phyloP scores from a whole-genome alignment of 2,113 vertebrate species.

The Chinchilla lanigera region DNA sequence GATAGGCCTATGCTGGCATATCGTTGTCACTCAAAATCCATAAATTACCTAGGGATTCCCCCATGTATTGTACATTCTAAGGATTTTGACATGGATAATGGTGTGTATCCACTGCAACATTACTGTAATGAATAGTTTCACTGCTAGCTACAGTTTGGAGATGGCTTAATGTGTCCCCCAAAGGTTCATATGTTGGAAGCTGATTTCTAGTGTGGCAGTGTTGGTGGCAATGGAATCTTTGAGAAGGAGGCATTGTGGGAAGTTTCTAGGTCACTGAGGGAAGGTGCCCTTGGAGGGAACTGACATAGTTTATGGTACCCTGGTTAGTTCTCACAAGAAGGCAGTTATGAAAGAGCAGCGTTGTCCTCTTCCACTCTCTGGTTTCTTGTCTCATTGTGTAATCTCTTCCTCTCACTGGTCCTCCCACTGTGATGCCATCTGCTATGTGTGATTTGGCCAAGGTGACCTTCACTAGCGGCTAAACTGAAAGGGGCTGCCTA shows the following conservation, averaged over 20 bases:
- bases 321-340: background rate
- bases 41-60: background rate
- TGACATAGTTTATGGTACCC: background rate
- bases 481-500: too few relatives aligned
- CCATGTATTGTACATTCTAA: background rate
- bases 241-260: background rate
- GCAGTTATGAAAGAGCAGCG: background rate
- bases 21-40: background rate
- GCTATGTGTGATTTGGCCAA: background rate
- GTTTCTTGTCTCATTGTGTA: background rate
- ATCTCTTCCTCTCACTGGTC: background rate
- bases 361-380: background rate
- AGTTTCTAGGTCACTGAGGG: background rate
- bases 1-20: background rate
- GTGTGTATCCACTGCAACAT: background rate
- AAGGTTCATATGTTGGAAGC: background rate
- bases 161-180: background rate
- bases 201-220: background rate
- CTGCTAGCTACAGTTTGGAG: background rate
- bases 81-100: background rate
- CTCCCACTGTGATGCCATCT: background rate
- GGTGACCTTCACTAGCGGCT: background rate
- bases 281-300: background rate
- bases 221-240: background rate
- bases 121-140: background rate